Conservation (phyloP, 1,140 invertebrate genomes). For the Archivesica marissinica region DNA sequence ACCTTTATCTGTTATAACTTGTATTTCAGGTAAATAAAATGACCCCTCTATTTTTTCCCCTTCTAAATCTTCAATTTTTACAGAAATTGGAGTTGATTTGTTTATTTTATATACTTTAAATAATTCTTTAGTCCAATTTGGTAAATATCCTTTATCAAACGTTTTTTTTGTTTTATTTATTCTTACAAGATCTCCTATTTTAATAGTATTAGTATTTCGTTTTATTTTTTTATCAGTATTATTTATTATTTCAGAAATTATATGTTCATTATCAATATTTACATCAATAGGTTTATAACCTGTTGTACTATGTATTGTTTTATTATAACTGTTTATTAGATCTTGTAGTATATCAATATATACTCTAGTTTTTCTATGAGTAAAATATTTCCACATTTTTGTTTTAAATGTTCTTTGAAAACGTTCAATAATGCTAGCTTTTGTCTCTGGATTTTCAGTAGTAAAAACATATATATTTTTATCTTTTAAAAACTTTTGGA, state of each 20-base stretch:
- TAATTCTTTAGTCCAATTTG: conserved; percentile 22
- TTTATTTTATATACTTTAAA: not conserved
- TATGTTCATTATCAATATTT: no score
- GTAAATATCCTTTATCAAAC: no score
- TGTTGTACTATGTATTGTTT: no score
- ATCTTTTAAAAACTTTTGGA: not conserved
- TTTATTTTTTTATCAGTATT: no score
- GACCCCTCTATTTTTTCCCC: conserved; percentile 13
- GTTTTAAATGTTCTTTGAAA: conserved; percentile 40
- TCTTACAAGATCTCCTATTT: conserved; percentile 24
- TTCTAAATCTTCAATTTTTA: not conserved
- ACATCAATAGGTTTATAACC: no score
- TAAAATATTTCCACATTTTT: conserved; percentile 45
- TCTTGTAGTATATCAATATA: no score
- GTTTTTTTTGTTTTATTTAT: no score
- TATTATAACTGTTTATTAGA: no score
- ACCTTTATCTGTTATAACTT: no score
- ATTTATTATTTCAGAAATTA: no score
- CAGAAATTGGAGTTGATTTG: not conserved
- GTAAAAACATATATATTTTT: not conserved
- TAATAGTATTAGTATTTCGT: not conserved
- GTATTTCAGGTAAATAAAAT: conserved; percentile 37
- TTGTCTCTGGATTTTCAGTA: conserved; percentile 16
- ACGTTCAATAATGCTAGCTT: no score
- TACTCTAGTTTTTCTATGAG: no score